Evolutionary conservation across 1,140 invertebrate species (phyloP).

Genomic region (Pentalonia nigronervosa): DNA sequence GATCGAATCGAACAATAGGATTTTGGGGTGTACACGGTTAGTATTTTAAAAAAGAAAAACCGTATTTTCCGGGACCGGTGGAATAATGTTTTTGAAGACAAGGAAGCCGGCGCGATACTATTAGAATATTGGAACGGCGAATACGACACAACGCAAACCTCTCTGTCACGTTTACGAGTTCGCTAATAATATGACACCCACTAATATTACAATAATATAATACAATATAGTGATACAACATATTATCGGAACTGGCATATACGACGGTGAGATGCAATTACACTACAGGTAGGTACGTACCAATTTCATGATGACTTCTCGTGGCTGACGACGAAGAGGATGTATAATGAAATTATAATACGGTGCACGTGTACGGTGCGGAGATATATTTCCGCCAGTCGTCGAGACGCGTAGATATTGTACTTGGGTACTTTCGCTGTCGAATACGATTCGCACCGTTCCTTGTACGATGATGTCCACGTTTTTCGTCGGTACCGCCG

Average conservation of each 20-base stretch:
- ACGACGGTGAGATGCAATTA: neutral
- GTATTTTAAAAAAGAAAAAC: neutral
- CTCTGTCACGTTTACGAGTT: no score
- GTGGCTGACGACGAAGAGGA: neutral
- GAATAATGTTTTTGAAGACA: neutral
- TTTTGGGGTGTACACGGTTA: neutral
- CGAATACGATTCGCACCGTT: neutral
- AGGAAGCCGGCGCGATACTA: neutral
- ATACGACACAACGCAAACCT: neutral
- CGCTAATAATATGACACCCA: no score
- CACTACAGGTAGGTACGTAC: neutral
- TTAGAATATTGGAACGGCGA: neutral
- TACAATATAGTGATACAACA: neutral
- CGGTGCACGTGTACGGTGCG: neutral
- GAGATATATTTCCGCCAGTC: neutral
- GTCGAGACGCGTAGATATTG: neutral
- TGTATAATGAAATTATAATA: neutral
- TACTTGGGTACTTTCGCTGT: conserved; percentile 34
- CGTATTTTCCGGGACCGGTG: neutral
- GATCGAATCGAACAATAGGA: neutral
- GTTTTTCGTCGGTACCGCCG: conserved; percentile 32
- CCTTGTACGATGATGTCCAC: conserved; percentile 8
- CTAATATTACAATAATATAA: no score
- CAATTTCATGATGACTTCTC: conserved; percentile 38
- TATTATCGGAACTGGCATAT: neutral